A percentile compares a stretch with the other conserved stretches of the same genome.
These are phyloP conservation scores for Peromyscus attwateri DNA, from an alignment of 2,797 vertebrate genomes.

Conservation along the genomic window DNA sequence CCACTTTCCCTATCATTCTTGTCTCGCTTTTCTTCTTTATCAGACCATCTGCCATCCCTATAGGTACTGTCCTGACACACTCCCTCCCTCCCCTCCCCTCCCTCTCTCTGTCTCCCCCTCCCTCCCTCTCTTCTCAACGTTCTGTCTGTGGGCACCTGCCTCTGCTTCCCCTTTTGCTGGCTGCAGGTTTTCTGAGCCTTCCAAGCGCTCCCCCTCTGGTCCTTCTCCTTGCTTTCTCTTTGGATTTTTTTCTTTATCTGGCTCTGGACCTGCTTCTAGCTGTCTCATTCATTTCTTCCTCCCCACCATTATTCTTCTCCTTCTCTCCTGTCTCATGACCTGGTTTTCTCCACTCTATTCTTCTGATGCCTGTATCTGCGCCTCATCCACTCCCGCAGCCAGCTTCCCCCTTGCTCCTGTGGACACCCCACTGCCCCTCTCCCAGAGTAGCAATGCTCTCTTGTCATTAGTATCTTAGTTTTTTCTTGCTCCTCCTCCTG, in stretches of 20 bases:
- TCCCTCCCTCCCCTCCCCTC: too few relatives aligned
- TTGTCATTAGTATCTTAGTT: too few relatives aligned
- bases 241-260: not conserved
- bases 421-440: not conserved
- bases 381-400: not conserved
- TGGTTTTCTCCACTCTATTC: not conserved
- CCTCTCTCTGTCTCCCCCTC: not conserved
- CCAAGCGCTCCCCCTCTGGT: not conserved
- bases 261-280: not conserved
- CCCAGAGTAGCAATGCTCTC: not conserved
- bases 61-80: not conserved
- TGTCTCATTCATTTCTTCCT: not conserved
- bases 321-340: not conserved
- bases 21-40: not conserved
- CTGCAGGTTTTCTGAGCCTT: not conserved
- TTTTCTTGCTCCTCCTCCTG: not conserved
- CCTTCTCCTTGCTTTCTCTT: not conserved
- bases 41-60: not conserved
- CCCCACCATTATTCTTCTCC: not conserved
- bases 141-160: not conserved
- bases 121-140: not conserved
- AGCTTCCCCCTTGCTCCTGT: not conserved
- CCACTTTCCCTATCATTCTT: not conserved
- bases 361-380: not conserved
- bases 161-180: not conserved